Evolutionary conservation across 2,113 vertebrate species (phyloP).

Genomic region (Labrus mixtus): DNA sequence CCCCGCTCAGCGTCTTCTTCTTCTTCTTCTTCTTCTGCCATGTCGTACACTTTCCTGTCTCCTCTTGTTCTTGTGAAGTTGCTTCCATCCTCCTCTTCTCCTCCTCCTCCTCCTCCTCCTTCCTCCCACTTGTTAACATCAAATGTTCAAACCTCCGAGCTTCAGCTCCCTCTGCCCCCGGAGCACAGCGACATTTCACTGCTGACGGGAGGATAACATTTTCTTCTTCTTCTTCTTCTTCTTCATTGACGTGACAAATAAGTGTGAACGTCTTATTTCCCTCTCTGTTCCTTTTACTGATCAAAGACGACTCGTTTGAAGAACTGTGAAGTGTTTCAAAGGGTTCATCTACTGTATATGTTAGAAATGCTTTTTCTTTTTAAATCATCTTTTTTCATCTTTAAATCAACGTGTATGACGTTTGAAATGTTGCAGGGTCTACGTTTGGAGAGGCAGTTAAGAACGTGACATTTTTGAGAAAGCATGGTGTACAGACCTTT

Average conservation of each 20-base stretch:
- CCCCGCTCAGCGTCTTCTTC: no score
- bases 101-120: constrained; percentile 1
- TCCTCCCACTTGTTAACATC: constrained; percentile 54
- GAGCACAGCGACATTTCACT: constrained; percentile 28
- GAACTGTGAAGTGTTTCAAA: constrained; percentile 4
- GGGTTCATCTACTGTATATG: background rate
- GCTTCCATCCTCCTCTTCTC: constrained; percentile 17
- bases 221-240: no score
- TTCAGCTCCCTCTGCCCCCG: constrained; percentile 7
- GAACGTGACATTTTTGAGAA: constrained; percentile 76
- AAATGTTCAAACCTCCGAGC: constrained; percentile 23
- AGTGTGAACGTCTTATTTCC: background rate
- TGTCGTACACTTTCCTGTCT: background rate
- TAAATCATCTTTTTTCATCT: constrained; percentile 19
- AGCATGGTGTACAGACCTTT: constrained; percentile 64
- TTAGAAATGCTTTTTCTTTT: constrained; percentile 17
- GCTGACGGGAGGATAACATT: constrained; percentile 29
- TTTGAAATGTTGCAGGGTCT: constrained; percentile 49
- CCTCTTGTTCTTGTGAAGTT: constrained; percentile 28
- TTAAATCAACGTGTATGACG: constrained; percentile 10
- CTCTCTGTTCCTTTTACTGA: background rate
- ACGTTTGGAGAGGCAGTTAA: constrained; percentile 64
- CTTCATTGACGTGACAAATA: constrained; percentile 37
- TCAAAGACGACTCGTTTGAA: constrained; percentile 3
- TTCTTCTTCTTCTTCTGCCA: background rate